Evolutionary conservation across 1,140 invertebrate species (phyloP), one percentile per base, ranked within the genome.

Genomic region (Streblospio benedicti): DNA sequence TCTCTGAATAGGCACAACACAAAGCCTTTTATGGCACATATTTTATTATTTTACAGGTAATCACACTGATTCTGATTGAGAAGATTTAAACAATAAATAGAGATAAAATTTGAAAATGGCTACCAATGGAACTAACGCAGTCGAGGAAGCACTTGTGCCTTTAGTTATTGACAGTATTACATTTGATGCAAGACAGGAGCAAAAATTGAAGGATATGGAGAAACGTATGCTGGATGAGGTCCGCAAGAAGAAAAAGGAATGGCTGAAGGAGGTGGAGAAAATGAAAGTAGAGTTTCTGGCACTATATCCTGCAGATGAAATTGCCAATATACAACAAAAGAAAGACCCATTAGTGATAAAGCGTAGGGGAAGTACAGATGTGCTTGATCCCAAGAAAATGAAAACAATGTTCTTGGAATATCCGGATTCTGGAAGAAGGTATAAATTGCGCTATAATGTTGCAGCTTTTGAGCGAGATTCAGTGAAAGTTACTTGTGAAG

Each of bases 241-340:
- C 12, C 49, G 57, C 23, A 44, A 32, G 47, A 62, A 57, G 35
- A 27, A 41, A 18, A 27, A 31, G 1, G 54, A 57, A 23, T 62
- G 60, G 60, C 54, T 57, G 54, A n/a, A 49, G 43, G 54, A 62
- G 16, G 25, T 62, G 27, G 54, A 62, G 54, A 53, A 44, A 28
- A 62, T 62, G 54, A 23, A 45, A 35, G 60, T 57, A n/a, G 60
- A 62, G 53, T 62, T 62, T 49, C 55, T 62, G 43, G 18, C 35
- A n/a, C 55, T 62, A 16, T 54, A 62, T 33, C 53, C 41, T 25
- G 43, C 38, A 27, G 31, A 62, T 45, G 60, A 62, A 33, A 44
- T 58, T 5, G 25, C 32, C 32, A 35, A 56, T n/a, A n/a, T n/a
- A n/a, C n/a, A n/a, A n/a, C n/a, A n/a, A n/a, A n/a, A n/a, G n/a